A percentile compares a stretch with the other conserved stretches of the same genome.
phyloP scores from a whole-genome alignment of 30 jellyfish, hydroid and myxozoan species.

The Hydra vulgaris region DNA sequence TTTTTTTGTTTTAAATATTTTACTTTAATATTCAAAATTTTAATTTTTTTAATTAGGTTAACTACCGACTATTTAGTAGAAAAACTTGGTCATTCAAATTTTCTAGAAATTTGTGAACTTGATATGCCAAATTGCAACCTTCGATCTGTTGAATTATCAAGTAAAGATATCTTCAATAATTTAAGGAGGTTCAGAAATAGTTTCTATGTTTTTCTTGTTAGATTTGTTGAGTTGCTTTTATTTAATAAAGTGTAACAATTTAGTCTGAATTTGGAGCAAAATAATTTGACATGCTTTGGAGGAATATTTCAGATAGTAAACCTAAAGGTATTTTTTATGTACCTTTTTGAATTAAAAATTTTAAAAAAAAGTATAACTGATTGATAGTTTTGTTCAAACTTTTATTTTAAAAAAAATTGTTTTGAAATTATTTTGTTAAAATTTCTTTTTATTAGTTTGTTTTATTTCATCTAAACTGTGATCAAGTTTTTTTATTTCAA shows the following conservation, averaged over 20 bases:
- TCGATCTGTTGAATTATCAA: conserved; percentile 53
- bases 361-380: background rate
- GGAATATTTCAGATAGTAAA: conserved; percentile 47
- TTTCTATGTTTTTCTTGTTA: background rate
- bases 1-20: too few relatives aligned
- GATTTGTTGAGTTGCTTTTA: background rate
- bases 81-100: conserved; percentile 78
- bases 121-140: conserved; percentile 70
- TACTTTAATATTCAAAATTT: background rate
- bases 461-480: too few relatives aligned
- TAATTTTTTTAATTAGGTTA: conserved; percentile 31
- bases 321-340: conserved; percentile 42
- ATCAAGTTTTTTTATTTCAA: too few relatives aligned
- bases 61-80: conserved; percentile 83
- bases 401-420: too few relatives aligned
- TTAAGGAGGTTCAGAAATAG: conserved; percentile 36
- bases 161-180: conserved; percentile 38
- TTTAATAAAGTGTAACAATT: background rate
- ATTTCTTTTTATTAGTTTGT: too few relatives aligned
- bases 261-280: conserved; percentile 77
- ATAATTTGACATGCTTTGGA: conserved; percentile 53
- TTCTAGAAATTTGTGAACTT: conserved; percentile 68
- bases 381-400: too few relatives aligned
- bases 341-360: too few relatives aligned
- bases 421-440: too few relatives aligned